Conservation (phyloP, 1,140 invertebrate species). For the Ganaspis sp. region DNA sequence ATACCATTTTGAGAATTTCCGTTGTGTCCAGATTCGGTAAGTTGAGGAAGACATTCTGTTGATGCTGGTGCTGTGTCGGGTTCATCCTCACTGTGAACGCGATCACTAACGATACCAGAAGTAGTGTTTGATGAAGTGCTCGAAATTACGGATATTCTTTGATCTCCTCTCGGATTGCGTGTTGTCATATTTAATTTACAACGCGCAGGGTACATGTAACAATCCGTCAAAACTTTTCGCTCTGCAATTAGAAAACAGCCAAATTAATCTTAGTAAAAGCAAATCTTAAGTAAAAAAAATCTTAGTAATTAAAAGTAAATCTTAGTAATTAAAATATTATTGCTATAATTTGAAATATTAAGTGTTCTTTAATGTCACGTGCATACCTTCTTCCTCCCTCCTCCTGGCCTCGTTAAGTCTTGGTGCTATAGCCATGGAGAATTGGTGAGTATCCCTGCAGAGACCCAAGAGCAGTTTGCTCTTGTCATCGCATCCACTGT, state of each 20-base stretch:
- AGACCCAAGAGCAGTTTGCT: slow-evolving; percentile 92
- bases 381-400: slow-evolving; percentile 84
- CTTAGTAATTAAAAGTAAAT: background rate
- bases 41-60: slow-evolving; percentile 68
- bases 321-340: background rate
- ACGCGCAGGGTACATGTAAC: slow-evolving; percentile 79
- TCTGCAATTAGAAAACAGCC: slow-evolving; percentile 62
- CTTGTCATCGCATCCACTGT: slow-evolving; percentile 93
- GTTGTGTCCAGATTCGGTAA: slow-evolving; percentile 63
- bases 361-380: background rate
- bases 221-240: slow-evolving; percentile 77
- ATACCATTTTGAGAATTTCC: slow-evolving; percentile 51
- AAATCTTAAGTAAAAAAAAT: no score
- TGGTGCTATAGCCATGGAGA: slow-evolving; percentile 93
- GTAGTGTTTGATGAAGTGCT: slow-evolving; percentile 95
- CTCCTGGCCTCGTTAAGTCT: slow-evolving; percentile 86
- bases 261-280: background rate
- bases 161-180: slow-evolving; percentile 82
- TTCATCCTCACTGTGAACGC: slow-evolving; percentile 95
- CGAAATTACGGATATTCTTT: slow-evolving; percentile 93
- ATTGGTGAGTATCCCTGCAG: slow-evolving; percentile 94
- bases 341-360: no score
- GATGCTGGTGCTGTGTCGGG: slow-evolving; percentile 82
- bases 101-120: slow-evolving; percentile 95
- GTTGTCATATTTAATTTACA: slow-evolving; percentile 80